Evolutionary conservation across 64 coral and sea anemone genomes (phyloP), one percentile per base, ranked within the genome.

Genomic region (Acropora yongei): DNA sequence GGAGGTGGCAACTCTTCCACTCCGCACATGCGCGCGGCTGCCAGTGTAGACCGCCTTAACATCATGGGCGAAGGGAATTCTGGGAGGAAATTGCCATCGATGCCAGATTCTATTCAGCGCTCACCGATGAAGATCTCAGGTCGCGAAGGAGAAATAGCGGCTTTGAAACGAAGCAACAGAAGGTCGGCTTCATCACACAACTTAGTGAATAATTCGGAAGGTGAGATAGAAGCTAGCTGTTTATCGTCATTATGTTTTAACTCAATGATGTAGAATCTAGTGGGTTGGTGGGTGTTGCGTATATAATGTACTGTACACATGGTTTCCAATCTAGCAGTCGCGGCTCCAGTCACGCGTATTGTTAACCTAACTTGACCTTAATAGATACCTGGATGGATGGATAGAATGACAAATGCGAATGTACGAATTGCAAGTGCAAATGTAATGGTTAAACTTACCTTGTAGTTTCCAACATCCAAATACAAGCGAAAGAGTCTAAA

Each of bases 121-220:
- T 78, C 88, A 55, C 92, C 92, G 67, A 79, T 97, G 57, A 97
- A 97, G 81, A 88, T 97, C 68, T 91, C 95, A 41, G 95, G 95
- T 68, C 88, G 95, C 48, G 95, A 97, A 68, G 92, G 92, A 58
- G 95, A 97, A 80, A 74, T 94, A 88, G 83, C 85, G 47, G 88
- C 95, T 51, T 89, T 94, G 67, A 93, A 97, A 69, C 87, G 91
- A 88, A 84, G 75, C 67, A 92, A 63, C 45, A 81, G 95, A n/a
- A 74, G 95, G 10, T 97, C 95, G 4, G 88, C 92, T 14, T 97
- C 95, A 49, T 88, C 88, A 57, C 92, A 97, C 48, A 97, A 94
- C 77, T 79, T 97, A 80, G 45, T 71, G 6, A 87, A 74, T 69
- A 63, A 16, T 60, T 14, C 73, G 16, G 76, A 76, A 87, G 76